phyloP scores from a whole-genome alignment of 30 jellyfish, hydroid and myxozoan genomes.

The Clytia hemisphaerica region DNA sequence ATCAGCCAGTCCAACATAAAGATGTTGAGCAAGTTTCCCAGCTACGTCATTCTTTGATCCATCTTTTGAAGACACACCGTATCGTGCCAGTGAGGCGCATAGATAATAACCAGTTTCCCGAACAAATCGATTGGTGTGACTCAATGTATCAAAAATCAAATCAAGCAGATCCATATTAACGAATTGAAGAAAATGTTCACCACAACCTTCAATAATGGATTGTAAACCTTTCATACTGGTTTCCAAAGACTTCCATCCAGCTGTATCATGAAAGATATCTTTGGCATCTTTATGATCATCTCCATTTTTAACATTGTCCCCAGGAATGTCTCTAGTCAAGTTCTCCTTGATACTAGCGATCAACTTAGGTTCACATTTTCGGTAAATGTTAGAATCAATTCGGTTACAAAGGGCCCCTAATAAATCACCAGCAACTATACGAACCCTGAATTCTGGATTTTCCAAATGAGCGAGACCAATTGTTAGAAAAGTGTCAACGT shows the following conservation, averaged over 20 bases:
- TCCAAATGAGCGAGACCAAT: constrained; percentile 35
- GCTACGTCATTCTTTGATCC: constrained; percentile 51
- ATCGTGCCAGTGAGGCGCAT: constrained; percentile 89
- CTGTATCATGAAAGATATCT: constrained; percentile 92
- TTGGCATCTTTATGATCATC: constrained; percentile 52
- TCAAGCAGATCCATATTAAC: constrained; percentile 60
- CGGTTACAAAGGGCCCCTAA: constrained; percentile 72
- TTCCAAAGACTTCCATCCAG: constrained; percentile 96
- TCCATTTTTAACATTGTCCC: constrained; percentile 18
- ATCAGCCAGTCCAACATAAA: constrained; percentile 74
- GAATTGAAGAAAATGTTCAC: constrained; percentile 46
- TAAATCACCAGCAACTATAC: constrained; percentile 88
- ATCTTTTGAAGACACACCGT: constrained; percentile 50
- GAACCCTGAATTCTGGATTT: constrained; percentile 82
- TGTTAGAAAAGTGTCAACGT: constrained; percentile 9
- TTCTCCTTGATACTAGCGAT: constrained; percentile 58
- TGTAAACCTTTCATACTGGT: constrained; percentile 96
- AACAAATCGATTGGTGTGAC: constrained; percentile 91
- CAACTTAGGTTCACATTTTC: constrained; percentile 43
- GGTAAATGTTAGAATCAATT: constrained; percentile 53
- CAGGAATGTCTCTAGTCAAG: constrained; percentile 70
- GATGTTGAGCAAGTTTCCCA: constrained; percentile 59
- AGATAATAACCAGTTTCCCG: constrained; percentile 92
- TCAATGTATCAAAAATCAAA: constrained; percentile 61
- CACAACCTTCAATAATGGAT: constrained; percentile 87